Evolutionary conservation across 2,888 invertebrate genomes (phyloP).

Genomic region (Xestia sexstrigata): DNA sequence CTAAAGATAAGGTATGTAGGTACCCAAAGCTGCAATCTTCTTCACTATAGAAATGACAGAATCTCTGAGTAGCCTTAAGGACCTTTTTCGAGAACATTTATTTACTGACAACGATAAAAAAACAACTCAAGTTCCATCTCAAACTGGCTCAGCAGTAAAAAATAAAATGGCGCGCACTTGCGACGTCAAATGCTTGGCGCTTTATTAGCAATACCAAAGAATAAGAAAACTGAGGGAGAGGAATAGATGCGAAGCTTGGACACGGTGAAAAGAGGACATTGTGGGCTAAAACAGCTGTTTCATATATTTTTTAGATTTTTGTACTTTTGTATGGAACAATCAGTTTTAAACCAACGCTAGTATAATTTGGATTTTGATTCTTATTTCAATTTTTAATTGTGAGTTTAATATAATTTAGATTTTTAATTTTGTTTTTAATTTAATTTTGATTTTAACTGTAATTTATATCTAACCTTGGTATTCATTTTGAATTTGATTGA

Average conservation of each 20-base stretch:
- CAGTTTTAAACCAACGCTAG: neutral
- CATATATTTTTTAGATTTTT: neutral
- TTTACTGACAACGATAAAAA: slow-evolving; percentile 53
- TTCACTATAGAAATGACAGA: neutral
- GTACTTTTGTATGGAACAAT: neutral
- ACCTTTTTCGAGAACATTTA: slow-evolving; percentile 39
- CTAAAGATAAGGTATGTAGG: neutral
- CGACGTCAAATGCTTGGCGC: slow-evolving; percentile 48
- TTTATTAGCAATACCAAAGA: slow-evolving; percentile 49
- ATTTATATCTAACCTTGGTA: no score
- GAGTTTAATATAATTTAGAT: no score
- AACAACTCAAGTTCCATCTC: slow-evolving; percentile 47
- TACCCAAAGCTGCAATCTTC: slow-evolving; percentile 4
- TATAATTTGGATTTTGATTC: no score
- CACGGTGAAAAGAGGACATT: neutral
- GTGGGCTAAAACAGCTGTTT: neutral
- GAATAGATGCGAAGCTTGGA: neutral
- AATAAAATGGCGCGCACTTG: slow-evolving; percentile 39
- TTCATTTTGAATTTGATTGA: no score
- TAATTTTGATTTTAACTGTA: no score
- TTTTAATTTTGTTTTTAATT: no score
- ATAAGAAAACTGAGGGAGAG: neutral
- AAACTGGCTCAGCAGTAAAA: slow-evolving; percentile 40
- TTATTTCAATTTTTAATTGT: no score
- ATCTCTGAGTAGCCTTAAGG: slow-evolving; percentile 15